These are phyloP conservation scores for Muscicapa comitata DNA, from an alignment of 2,797 vertebrate genomes.

Conservation along the genomic window DNA sequence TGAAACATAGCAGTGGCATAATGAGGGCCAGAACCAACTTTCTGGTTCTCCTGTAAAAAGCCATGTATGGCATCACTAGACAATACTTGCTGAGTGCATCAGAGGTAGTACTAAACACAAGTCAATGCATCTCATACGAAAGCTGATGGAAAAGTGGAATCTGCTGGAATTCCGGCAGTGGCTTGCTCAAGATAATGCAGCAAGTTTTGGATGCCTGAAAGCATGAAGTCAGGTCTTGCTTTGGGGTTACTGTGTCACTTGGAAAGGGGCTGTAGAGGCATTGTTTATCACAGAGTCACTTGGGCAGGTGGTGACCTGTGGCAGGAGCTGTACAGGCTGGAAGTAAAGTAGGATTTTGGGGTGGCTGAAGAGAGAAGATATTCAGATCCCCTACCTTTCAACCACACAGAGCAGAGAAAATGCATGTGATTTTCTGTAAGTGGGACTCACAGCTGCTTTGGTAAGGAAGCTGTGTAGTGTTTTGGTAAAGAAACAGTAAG, in stretches of 20 bases:
- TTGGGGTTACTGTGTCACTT: background rate
- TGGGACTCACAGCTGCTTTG: background rate
- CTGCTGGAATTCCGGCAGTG: background rate
- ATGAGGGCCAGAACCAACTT: background rate
- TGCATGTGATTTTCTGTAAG: background rate
- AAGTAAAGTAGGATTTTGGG: background rate
- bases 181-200: background rate
- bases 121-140: background rate
- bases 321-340: background rate
- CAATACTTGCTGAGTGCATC: background rate
- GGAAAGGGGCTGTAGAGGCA: background rate
- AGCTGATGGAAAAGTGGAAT: background rate
- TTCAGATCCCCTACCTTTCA: background rate
- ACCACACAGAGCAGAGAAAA: background rate
- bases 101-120: background rate
- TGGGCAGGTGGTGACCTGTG: background rate
- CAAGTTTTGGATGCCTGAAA: background rate
- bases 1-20: background rate
- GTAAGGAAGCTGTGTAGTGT: background rate
- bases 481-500: background rate
- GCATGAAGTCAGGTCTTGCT: background rate
- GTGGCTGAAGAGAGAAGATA: background rate
- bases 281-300: background rate
- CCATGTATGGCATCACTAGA: background rate
- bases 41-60: background rate